A percentile compares a stretch with the other conserved stretches of the same genome.
phyloP scores from a whole-genome alignment of 2,113 vertebrate genomes.

The Aegotheles bennettii region DNA sequence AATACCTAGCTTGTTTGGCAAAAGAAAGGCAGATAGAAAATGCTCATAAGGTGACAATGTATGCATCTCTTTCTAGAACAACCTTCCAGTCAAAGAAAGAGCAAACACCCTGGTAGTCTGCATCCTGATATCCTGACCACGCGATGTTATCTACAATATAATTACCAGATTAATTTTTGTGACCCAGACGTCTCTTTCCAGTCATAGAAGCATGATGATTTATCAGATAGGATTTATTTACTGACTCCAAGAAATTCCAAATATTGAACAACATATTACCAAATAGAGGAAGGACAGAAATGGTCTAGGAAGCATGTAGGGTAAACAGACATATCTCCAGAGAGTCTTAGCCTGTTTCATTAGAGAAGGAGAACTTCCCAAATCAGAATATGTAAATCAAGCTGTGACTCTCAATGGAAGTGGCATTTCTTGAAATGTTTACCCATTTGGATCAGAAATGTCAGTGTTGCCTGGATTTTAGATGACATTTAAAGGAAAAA shows the following conservation, averaged over 20 bases:
- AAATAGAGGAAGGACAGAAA: not conserved
- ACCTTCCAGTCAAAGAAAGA: not conserved
- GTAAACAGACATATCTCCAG: not conserved
- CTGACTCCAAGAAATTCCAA: not conserved
- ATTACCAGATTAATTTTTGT: not conserved
- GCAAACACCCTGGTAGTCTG: not conserved
- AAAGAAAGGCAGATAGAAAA: not conserved
- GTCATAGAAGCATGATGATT: not conserved
- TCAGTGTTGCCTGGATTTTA: not conserved
- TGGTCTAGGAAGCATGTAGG: not conserved
- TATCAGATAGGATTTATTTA: not conserved
- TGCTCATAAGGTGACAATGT: not conserved
- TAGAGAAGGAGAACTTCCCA: not conserved
- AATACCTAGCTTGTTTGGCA: not conserved
- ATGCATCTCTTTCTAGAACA: not conserved
- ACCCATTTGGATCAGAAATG: not conserved
- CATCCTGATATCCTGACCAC: not conserved
- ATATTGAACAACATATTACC: not conserved
- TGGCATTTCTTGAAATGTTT: not conserved
- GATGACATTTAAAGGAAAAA: not conserved
- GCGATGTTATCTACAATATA: not conserved
- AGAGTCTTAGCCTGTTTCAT: not conserved
- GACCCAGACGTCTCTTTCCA: not conserved
- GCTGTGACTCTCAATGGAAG: not conserved
- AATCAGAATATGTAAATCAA: not conserved